Evolutionary conservation across 2,888 invertebrate genomes (phyloP).

Genomic region (Isoperla grammatica): DNA sequence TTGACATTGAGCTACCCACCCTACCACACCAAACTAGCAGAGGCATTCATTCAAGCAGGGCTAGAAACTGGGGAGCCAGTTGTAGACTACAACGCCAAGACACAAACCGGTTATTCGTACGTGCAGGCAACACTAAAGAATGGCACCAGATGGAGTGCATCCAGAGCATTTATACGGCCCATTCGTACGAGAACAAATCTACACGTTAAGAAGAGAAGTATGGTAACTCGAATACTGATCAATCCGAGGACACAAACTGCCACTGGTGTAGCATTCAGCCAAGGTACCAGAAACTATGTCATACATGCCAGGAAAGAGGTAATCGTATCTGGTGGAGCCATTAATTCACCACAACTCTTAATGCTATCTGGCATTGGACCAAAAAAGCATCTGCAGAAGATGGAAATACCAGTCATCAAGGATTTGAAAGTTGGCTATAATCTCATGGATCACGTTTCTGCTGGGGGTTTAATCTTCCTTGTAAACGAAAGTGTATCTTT

Average conservation of each 20-base stretch:
- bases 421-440: constrained; percentile 62
- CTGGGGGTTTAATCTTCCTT: constrained; percentile 57
- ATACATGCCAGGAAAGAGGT: constrained; percentile 63
- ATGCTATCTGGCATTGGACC: constrained; percentile 76
- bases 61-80: constrained; percentile 3
- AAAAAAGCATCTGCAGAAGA: constrained; percentile 50
- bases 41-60: constrained; percentile 25
- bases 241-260: constrained; percentile 43
- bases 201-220: constrained; percentile 54
- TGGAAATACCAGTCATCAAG: constrained; percentile 40
- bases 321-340: constrained; percentile 67
- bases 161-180: constrained; percentile 59
- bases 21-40: constrained; percentile 10
- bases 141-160: constrained; percentile 46
- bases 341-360: constrained; percentile 71
- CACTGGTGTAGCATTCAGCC: constrained; percentile 54
- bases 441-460: constrained; percentile 63
- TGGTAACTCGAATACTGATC: constrained; percentile 56
- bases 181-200: constrained; percentile 55
- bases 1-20: not conserved
- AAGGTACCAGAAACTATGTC: constrained; percentile 41
- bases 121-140: constrained; percentile 35
- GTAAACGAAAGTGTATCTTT: constrained; percentile 38
- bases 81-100: constrained; percentile 34
- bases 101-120: constrained; percentile 55